Evolutionary conservation across 2,888 invertebrate species (phyloP).

Genomic region (Tuberolachnus salignus): DNA sequence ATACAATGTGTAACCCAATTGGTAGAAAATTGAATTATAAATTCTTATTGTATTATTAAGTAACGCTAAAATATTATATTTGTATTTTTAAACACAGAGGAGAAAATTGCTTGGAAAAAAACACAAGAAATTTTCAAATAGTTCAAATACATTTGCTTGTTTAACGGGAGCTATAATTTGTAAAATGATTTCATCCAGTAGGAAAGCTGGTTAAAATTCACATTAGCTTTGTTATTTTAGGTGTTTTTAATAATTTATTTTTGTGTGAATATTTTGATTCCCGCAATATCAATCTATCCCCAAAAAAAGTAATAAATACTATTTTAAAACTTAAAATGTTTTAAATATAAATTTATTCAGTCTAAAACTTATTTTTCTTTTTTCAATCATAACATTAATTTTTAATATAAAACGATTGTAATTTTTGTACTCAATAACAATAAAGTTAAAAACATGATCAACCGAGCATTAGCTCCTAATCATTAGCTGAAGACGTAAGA

Average conservation of each 20-base stretch:
- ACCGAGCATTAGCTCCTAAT: too few species aligned
- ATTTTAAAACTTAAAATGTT: too few species aligned
- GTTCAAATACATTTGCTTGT: constrained; percentile 73
- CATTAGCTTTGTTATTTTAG: background rate
- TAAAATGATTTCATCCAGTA: constrained; percentile 70
- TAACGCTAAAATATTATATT: constrained; percentile 24
- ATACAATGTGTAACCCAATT: constrained; percentile 70
- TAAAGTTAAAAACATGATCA: constrained; percentile 71
- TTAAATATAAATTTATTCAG: too few species aligned
- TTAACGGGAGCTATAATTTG: constrained; percentile 83
- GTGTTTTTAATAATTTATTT: too few species aligned
- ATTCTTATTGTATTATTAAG: constrained; percentile 10
- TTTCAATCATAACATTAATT: too few species aligned
- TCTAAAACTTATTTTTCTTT: background rate
- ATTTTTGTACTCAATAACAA: constrained; percentile 78
- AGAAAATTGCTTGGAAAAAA: constrained; percentile 55
- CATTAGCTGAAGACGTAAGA: constrained; percentile 68
- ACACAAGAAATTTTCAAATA: constrained; percentile 57
- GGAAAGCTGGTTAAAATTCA: constrained; percentile 28
- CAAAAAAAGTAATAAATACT: too few species aligned
- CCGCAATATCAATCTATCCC: too few species aligned
- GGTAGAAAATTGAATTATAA: constrained; percentile 62
- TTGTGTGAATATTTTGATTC: too few species aligned
- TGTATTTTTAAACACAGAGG: constrained; percentile 53
- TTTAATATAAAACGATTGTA: constrained; percentile 59